A percentile compares a stretch with the other conserved stretches of the same genome.
Evolutionary conservation across 1,140 invertebrate species (phyloP).

Genomic region (Drosophila parabipectinata): DNA sequence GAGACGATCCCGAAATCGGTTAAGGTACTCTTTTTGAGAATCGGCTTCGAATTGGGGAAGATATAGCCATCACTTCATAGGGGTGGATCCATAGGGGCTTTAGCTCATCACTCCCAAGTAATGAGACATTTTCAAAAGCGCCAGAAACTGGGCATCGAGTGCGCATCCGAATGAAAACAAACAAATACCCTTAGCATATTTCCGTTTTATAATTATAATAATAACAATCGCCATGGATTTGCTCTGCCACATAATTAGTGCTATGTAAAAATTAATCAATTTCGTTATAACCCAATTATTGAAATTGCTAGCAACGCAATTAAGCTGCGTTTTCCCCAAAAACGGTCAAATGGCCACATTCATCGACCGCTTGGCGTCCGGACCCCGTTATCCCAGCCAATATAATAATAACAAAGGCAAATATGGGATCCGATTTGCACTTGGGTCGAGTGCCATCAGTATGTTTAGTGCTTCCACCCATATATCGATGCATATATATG

Average conservation of each 20-base stretch:
- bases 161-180: neutral
- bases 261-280: conserved; percentile 65
- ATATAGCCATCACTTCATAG: too few relatives aligned
- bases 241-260: conserved; percentile 55
- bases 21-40: too few relatives aligned
- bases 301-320: conserved; percentile 57
- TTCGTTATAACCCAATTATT: conserved; percentile 65
- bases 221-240: conserved; percentile 53
- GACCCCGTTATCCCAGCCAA: conserved; percentile 38
- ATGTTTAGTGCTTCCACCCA: conserved; percentile 3
- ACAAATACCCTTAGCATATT: conserved; percentile 39
- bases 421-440: conserved; percentile 59
- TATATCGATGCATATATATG: neutral
- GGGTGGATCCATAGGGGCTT: neutral
- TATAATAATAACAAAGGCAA: conserved; percentile 77
- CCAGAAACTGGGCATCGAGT: conserved; percentile 23
- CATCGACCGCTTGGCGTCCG: conserved; percentile 29
- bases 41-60: too few relatives aligned
- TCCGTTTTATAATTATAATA: conserved; percentile 51
- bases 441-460: conserved; percentile 21
- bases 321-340: conserved; percentile 25
- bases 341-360: conserved; percentile 35
- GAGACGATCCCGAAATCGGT: too few relatives aligned
- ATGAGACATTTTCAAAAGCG: conserved; percentile 10
- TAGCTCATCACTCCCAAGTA: neutral